Evolutionary conservation across 1,140 invertebrate genomes (phyloP).

Genomic region (Pomacea maculata): DNA sequence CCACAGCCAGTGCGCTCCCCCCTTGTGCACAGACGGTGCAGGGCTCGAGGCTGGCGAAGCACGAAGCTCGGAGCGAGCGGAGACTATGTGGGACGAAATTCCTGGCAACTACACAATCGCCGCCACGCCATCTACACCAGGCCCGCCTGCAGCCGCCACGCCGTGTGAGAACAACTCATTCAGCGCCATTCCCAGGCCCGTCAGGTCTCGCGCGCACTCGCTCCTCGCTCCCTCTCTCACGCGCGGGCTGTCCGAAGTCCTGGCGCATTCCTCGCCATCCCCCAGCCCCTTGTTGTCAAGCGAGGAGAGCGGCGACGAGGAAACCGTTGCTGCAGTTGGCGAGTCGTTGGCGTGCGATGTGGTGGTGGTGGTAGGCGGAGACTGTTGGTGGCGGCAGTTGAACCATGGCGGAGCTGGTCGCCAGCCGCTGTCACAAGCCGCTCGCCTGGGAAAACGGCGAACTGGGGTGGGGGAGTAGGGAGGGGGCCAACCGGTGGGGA

Average conservation of each 20-base stretch:
- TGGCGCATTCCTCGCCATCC: neutral
- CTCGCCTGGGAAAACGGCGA: neutral
- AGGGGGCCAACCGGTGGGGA: constrained; percentile 3
- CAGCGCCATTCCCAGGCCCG: neutral
- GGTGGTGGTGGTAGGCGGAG: neutral
- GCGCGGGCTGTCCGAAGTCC: neutral
- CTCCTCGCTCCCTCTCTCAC: constrained; percentile 4
- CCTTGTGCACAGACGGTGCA: neutral
- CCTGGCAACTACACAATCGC: neutral
- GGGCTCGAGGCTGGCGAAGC: neutral
- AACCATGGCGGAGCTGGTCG: neutral
- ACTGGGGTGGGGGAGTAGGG: neutral
- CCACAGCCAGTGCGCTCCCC: neutral
- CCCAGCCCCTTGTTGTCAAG: too few relatives aligned
- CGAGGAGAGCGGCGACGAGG: constrained; percentile 1
- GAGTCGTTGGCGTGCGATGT: neutral
- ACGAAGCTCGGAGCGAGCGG: neutral
- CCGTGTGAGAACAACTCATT: constrained; percentile 10
- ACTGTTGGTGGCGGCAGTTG: neutral
- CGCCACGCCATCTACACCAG: neutral
- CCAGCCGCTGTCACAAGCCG: neutral
- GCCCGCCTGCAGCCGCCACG: neutral
- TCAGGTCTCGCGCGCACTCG: neutral
- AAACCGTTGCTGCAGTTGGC: neutral
- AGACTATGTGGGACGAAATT: neutral